These are phyloP conservation scores for Iphiclides podalirius DNA, from an alignment of 2,888 invertebrate genomes.

Conservation along the genomic window DNA sequence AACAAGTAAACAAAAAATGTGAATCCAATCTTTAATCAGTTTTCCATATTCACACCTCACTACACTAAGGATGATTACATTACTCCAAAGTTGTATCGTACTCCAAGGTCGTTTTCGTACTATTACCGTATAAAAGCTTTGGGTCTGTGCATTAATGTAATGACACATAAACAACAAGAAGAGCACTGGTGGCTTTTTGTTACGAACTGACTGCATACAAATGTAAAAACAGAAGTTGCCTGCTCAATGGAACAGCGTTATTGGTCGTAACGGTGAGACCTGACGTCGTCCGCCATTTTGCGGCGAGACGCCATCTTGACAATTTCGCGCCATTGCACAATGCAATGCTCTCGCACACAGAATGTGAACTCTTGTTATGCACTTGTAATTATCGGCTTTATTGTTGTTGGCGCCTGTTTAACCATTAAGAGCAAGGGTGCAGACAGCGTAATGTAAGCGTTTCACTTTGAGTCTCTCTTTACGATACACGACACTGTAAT, in stretches of 20 bases:
- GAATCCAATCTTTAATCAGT: too few relatives aligned
- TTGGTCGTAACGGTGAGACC: not conserved
- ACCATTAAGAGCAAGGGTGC: not conserved
- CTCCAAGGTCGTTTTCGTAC: too few relatives aligned
- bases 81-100: too few relatives aligned
- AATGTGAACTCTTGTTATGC: conserved; percentile 8
- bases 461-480: not conserved
- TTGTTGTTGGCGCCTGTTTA: conserved; percentile 9
- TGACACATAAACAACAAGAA: too few relatives aligned
- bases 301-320: conserved; percentile 4
- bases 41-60: too few relatives aligned
- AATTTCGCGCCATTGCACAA: conserved; percentile 4
- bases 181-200: not conserved
- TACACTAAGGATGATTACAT: too few relatives aligned
- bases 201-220: not conserved
- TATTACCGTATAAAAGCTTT: too few relatives aligned
- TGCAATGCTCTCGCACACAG: not conserved
- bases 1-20: too few relatives aligned
- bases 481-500: not conserved
- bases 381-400: conserved; percentile 6
- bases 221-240: not conserved
- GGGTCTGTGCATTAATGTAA: too few relatives aligned
- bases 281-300: conserved; percentile 5
- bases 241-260: not conserved
- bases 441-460: conserved; percentile 4